Evolutionary conservation across 1,140 invertebrate species (phyloP).

Genomic region (Drosophila leontia): DNA sequence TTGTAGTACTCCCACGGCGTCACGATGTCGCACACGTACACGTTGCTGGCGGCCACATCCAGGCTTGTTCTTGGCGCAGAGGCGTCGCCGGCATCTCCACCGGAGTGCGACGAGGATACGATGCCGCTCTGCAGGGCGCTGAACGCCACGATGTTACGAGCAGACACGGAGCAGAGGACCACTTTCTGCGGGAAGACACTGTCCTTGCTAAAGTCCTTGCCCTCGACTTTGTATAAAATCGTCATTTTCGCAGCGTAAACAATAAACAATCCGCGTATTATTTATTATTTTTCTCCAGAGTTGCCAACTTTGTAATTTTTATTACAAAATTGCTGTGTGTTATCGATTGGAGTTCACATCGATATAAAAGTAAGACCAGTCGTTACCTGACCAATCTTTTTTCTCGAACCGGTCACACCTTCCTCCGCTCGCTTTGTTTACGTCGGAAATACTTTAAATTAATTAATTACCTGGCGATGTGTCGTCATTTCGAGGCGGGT

Average conservation of each 20-base stretch:
- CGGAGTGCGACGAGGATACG: slow-evolving; percentile 21
- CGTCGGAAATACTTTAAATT: slow-evolving; percentile 10
- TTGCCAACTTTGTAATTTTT: neutral
- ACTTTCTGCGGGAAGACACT: slow-evolving; percentile 64
- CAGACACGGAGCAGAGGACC: slow-evolving; percentile 89
- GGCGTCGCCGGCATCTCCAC: slow-evolving; percentile 28
- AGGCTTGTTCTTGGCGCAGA: slow-evolving; percentile 10
- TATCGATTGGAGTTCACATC: neutral
- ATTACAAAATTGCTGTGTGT: too few species aligned
- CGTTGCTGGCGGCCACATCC: slow-evolving; percentile 87
- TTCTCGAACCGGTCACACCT: slow-evolving; percentile 1
- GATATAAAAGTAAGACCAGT: neutral
- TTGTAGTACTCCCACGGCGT: slow-evolving; percentile 92
- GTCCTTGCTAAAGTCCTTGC: slow-evolving; percentile 63
- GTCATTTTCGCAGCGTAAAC: slow-evolving; percentile 67
- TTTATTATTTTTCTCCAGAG: slow-evolving; percentile 14
- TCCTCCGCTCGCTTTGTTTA: slow-evolving; percentile 11
- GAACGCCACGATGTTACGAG: slow-evolving; percentile 93
- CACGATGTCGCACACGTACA: slow-evolving; percentile 95
- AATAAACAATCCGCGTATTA: slow-evolving; percentile 28
- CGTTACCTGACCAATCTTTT: neutral
- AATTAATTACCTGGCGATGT: neutral
- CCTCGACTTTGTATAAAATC: slow-evolving; percentile 80
- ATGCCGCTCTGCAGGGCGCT: slow-evolving; percentile 87
- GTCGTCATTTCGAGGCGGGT: slow-evolving; percentile 1